Percentiles rank a stretch among this genome's conserved stretches.
Evolutionary conservation across 2,797 vertebrate genomes (phyloP).

Genomic region (Labeo calbasu): DNA sequence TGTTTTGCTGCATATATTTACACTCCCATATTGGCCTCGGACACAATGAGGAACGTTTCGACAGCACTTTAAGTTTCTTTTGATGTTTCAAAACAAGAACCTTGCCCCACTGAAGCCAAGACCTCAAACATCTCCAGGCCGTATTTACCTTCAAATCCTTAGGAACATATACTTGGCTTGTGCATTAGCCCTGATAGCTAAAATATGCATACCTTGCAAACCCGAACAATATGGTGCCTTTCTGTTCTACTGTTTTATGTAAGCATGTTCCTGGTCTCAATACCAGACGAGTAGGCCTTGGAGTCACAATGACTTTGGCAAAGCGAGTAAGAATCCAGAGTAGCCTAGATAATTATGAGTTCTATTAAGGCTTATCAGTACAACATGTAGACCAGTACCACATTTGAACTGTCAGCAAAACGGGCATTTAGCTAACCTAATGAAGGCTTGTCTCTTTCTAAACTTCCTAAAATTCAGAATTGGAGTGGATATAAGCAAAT

Average conservation of each 20-base stretch:
- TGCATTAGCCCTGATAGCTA: constrained; percentile 26
- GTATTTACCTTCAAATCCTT: background rate
- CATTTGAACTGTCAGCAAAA: background rate
- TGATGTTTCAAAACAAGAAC: constrained; percentile 4
- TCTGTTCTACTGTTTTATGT: constrained; percentile 37
- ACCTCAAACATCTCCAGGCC: constrained; percentile 15
- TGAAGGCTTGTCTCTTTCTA: constrained; percentile 23
- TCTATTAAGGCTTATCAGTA: constrained; percentile 36
- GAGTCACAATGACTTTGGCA: constrained; percentile 30
- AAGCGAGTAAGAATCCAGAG: background rate
- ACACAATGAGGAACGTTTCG: constrained; percentile 17
- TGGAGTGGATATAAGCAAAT: background rate
- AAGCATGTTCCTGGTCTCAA: constrained; percentile 20
- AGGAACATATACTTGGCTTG: constrained; percentile 30
- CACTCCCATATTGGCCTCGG: constrained; percentile 16
- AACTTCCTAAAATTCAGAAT: background rate
- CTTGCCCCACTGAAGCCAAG: constrained; percentile 9
- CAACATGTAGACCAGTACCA: constrained; percentile 19
- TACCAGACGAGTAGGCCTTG: constrained; percentile 18
- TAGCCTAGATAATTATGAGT: constrained; percentile 28
- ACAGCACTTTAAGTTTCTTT: constrained; percentile 24
- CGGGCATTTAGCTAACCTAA: background rate
- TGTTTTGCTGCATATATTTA: constrained; percentile 53
- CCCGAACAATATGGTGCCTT: constrained; percentile 16
- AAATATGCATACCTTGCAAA: constrained; percentile 46